Conservation (phyloP, 1,140 invertebrate genomes). For the Nylanderia fulva region DNA sequence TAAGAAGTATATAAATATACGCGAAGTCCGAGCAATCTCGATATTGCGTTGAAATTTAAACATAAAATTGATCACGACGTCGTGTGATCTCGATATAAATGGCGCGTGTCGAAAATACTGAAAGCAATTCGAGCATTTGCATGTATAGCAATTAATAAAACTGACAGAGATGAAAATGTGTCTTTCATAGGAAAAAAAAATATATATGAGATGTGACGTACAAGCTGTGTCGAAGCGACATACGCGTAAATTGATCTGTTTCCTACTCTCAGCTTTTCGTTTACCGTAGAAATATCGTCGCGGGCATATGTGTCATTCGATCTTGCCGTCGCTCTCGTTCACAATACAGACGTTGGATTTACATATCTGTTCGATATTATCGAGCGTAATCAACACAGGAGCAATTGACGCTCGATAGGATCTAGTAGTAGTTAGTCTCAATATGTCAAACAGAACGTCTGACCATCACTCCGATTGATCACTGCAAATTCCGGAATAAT, state of each 20-base stretch:
- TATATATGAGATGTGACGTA: neutral
- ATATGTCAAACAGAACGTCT: slow-evolving; percentile 44
- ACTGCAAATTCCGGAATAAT: slow-evolving; percentile 3
- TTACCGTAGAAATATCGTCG: slow-evolving; percentile 18
- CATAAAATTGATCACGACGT: slow-evolving; percentile 2
- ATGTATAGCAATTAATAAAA: slow-evolving; percentile 21
- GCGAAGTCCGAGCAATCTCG: neutral
- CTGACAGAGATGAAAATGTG: neutral
- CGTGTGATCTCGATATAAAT: neutral
- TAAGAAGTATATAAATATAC: slow-evolving; percentile 28
- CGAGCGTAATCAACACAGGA: slow-evolving; percentile 32
- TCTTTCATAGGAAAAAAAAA: neutral
- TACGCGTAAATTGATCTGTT: slow-evolving; percentile 21
- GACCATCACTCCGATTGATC: slow-evolving; percentile 29
- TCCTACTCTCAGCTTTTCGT: neutral
- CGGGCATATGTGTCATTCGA: slow-evolving; percentile 36
- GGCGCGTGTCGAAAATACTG: neutral
- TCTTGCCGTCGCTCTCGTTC: slow-evolving; percentile 31
- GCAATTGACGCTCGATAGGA: slow-evolving; percentile 46
- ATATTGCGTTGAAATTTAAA: slow-evolving; percentile 2
- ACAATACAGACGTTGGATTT: slow-evolving; percentile 20
- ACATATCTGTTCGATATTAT: slow-evolving; percentile 44
- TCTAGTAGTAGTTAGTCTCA: no score
- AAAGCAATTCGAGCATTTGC: neutral
- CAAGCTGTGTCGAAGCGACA: neutral